These are phyloP conservation scores for Florisuga fusca DNA, from an alignment of 2,797 vertebrate species.

Conservation along the genomic window DNA sequence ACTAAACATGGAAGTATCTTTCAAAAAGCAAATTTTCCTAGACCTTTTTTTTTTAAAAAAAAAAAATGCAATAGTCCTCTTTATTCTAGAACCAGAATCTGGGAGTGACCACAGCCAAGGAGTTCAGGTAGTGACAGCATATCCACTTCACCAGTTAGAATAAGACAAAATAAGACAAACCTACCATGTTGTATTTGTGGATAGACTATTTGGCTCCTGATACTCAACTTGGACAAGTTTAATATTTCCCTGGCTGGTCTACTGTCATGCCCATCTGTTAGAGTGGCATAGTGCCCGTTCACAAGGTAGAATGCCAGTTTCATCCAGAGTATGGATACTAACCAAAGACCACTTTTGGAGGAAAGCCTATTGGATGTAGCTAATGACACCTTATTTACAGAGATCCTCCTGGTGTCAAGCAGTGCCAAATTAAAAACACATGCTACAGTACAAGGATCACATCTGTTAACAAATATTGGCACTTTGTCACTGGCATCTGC, in stretches of 20 bases:
- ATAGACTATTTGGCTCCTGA: slow-evolving; percentile 55
- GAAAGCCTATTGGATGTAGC: slow-evolving; percentile 43
- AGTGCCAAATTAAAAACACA: slow-evolving; percentile 74
- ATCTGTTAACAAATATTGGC: slow-evolving; percentile 69
- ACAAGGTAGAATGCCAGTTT: slow-evolving; percentile 63
- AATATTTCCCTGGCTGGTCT: slow-evolving; percentile 73
- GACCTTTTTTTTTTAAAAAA: too few species aligned
- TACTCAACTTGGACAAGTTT: slow-evolving; percentile 65
- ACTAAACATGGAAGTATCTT: background rate
- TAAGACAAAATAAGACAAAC: background rate
- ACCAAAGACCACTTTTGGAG: slow-evolving; percentile 59
- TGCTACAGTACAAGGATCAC: slow-evolving; percentile 58
- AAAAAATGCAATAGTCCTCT: background rate
- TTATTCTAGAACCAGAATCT: background rate
- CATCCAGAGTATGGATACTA: slow-evolving; percentile 39
- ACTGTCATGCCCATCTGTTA: slow-evolving; percentile 77
- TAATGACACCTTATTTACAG: slow-evolving; percentile 71
- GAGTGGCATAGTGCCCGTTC: slow-evolving; percentile 73
- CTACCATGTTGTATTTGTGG: slow-evolving; percentile 38
- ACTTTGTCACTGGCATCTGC: slow-evolving; percentile 59
- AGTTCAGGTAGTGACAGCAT: background rate
- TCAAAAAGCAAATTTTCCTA: background rate
- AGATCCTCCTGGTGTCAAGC: slow-evolving; percentile 65
- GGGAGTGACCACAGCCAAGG: background rate
- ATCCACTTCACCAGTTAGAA: slow-evolving; percentile 1